Percentiles rank a stretch among this genome's conserved stretches.
Evolutionary conservation across 2,888 invertebrate genomes (phyloP).

Genomic region (Uropetala carovei): DNA sequence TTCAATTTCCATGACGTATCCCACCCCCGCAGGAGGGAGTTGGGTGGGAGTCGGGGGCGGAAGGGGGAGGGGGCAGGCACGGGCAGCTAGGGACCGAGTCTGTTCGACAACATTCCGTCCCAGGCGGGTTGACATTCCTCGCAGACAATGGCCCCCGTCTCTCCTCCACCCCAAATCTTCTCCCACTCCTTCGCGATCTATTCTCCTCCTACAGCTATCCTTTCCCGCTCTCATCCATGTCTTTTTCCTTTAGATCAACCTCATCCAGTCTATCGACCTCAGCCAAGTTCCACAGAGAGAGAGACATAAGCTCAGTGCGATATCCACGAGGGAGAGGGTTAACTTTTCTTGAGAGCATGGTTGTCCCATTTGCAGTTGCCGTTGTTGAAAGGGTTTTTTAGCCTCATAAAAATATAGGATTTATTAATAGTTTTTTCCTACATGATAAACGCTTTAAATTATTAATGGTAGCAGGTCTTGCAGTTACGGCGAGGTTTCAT

Average conservation of each 20-base stretch:
- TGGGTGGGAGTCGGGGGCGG: not conserved
- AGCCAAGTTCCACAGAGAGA: not conserved
- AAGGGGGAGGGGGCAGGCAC: not conserved
- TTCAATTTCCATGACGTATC: constrained; percentile 1
- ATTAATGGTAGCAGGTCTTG: too few species aligned
- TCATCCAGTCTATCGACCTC: not conserved
- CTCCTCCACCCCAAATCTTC: not conserved
- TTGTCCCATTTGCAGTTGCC: too few species aligned
- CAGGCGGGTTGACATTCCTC: constrained; percentile 43
- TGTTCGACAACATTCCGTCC: constrained; percentile 30
- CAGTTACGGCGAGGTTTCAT: too few species aligned
- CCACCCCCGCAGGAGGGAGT: not conserved
- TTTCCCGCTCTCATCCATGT: not conserved
- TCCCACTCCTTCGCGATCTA: not conserved
- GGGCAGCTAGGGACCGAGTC: not conserved
- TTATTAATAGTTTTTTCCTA: too few species aligned
- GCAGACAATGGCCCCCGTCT: constrained; percentile 47
- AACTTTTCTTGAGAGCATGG: too few species aligned
- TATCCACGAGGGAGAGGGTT: not conserved
- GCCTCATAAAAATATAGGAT: too few species aligned
- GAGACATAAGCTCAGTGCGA: not conserved
- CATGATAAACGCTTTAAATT: too few species aligned
- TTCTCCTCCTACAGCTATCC: not conserved
- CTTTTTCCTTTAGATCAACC: not conserved
- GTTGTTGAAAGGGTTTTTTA: too few species aligned